Conservation (phyloP, 2,797 vertebrate genomes). For the Gallinago stenura region DNA sequence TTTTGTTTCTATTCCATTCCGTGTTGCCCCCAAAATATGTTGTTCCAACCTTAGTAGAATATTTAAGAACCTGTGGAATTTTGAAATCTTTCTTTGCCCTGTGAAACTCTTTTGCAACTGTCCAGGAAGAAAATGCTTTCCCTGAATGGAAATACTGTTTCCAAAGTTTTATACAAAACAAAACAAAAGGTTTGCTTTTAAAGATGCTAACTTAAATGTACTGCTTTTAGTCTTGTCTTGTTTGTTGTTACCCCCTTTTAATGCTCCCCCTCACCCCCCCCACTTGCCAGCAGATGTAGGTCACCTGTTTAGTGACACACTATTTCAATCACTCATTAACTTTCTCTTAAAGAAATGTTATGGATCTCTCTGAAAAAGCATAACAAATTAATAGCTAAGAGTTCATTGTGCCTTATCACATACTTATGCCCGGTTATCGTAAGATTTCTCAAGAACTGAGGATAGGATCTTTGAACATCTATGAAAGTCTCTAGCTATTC, state of each 20-base stretch:
- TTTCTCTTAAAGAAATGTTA: background rate
- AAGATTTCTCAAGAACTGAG: background rate
- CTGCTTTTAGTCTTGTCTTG: background rate
- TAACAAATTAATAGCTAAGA: background rate
- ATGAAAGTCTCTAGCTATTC: background rate
- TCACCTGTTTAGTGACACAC: background rate
- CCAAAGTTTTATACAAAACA: background rate
- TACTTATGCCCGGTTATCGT: background rate
- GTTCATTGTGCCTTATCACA: background rate
- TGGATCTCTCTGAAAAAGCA: background rate
- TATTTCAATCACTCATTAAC: background rate
- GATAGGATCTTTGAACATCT: background rate
- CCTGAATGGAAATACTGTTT: background rate
- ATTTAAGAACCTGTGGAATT: background rate
- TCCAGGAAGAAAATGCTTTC: background rate
- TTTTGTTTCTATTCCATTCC: background rate
- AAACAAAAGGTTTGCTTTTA: background rate
- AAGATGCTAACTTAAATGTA: background rate
- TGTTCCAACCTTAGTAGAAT: background rate
- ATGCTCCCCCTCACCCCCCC: background rate
- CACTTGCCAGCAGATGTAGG: background rate
- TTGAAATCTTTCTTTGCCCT: background rate
- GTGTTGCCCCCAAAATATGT: background rate
- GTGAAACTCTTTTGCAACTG: background rate
- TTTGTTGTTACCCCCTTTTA: background rate